A percentile compares a stretch with the other conserved stretches of the same genome.
phyloP scores from a whole-genome alignment of 2,113 vertebrate genomes.

The Mesoclemmys tuberculata region DNA sequence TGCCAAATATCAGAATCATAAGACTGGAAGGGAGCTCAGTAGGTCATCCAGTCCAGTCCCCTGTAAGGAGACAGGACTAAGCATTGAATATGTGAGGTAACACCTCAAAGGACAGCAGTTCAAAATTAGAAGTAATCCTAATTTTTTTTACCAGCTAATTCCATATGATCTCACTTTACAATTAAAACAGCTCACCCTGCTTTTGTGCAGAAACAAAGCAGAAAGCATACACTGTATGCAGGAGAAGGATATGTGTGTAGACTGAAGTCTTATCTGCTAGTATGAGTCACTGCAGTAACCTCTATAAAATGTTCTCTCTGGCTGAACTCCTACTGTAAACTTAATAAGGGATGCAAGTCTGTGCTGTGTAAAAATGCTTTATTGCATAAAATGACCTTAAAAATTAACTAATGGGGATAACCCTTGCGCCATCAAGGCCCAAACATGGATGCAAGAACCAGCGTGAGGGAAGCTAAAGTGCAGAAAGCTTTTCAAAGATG shows the following conservation, averaged over 20 bases:
- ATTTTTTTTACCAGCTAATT: neutral
- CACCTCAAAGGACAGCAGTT: neutral
- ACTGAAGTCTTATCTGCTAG: too few relatives aligned
- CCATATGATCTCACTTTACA: neutral
- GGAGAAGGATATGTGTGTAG: fast-evolving
- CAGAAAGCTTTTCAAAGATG: neutral
- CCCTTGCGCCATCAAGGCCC: neutral
- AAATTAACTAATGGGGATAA: neutral
- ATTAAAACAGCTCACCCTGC: neutral
- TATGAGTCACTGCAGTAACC: fast-evolving
- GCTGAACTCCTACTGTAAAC: neutral
- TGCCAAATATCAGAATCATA: neutral
- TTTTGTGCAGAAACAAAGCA: neutral
- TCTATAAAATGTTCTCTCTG: neutral
- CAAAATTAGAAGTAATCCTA: neutral
- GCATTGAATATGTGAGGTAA: neutral
- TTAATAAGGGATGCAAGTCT: neutral
- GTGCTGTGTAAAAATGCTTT: fast-evolving
- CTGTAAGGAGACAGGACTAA: neutral
- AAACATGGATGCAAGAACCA: neutral
- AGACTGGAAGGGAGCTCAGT: neutral
- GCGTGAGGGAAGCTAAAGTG: neutral
- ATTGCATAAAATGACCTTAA: neutral
- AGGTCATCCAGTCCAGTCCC: neutral
- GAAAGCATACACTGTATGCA: fast-evolving